Percentiles rank a stretch among this genome's conserved stretches.
Evolutionary conservation across 2,888 invertebrate species (phyloP).

Genomic region (Lithophane leautieri): DNA sequence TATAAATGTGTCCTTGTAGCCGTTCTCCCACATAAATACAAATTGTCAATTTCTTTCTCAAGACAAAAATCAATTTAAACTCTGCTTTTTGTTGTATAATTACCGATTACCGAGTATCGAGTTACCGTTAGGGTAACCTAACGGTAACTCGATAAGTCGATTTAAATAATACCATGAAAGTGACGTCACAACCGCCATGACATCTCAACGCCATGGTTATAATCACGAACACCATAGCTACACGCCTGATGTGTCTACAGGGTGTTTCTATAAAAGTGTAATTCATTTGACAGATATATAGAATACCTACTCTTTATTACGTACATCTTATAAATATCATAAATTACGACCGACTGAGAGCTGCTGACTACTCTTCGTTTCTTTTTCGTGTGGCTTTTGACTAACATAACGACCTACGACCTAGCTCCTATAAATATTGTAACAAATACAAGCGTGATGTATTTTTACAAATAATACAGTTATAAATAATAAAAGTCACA

Average conservation of each 20-base stretch:
- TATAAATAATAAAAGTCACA: too few species aligned
- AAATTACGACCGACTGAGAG: not conserved
- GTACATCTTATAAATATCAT: not conserved
- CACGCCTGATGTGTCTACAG: constrained; percentile 10
- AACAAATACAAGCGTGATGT: too few species aligned
- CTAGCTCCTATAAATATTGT: not conserved
- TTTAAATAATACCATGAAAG: constrained; percentile 16
- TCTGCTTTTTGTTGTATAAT: not conserved
- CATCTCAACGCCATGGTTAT: constrained; percentile 13
- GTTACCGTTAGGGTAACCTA: too few species aligned
- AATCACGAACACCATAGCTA: constrained; percentile 18
- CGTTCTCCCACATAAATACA: not conserved
- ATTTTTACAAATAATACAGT: too few species aligned
- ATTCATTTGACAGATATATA: not conserved
- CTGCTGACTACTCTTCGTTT: too few species aligned
- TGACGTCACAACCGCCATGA: constrained; percentile 42
- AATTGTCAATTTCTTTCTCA: not conserved
- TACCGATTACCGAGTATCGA: too few species aligned
- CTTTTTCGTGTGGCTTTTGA: too few species aligned
- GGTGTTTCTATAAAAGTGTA: not conserved
- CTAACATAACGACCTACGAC: too few species aligned
- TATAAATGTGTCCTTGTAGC: too few species aligned
- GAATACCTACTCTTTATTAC: not conserved
- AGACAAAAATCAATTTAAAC: constrained; percentile 17
- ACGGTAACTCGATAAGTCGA: constrained; percentile 4